Conservation (phyloP, 2,888 invertebrate species). For the Agapostemon virescens region DNA sequence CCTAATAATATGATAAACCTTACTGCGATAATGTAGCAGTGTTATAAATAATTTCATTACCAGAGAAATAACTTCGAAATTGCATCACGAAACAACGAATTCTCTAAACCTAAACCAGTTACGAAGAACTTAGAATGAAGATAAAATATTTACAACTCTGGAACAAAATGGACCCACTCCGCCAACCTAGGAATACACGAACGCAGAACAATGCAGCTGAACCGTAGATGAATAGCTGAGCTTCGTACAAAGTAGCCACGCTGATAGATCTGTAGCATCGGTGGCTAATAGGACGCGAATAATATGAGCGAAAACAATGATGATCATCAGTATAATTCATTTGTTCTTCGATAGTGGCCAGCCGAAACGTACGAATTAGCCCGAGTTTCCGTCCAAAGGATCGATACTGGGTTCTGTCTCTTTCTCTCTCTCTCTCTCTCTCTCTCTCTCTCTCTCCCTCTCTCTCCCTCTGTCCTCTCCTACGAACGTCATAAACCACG, state of each 20-base stretch:
- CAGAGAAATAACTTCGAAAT: background rate
- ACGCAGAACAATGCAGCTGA: too few species aligned
- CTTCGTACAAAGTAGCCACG: background rate
- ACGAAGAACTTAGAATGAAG: background rate
- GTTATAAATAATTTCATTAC: background rate
- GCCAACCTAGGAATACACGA: background rate
- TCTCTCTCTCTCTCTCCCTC: slow-evolving; percentile 18
- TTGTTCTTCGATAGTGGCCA: slow-evolving; percentile 36
- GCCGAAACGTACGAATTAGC: slow-evolving; percentile 54
- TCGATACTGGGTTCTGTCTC: slow-evolving; percentile 50
- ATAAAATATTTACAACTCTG: background rate
- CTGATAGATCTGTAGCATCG: background rate
- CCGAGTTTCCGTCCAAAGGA: slow-evolving; percentile 29
- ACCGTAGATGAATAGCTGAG: background rate
- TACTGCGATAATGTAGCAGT: too few species aligned
- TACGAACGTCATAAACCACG: slow-evolving; percentile 61
- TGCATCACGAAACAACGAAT: too few species aligned
- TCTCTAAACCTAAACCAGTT: background rate
- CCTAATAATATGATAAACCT: background rate
- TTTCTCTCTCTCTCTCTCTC: background rate
- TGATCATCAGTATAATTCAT: slow-evolving; percentile 41
- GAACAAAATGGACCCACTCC: too few species aligned
- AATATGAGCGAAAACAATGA: slow-evolving; percentile 5
- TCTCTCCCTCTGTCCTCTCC: slow-evolving; percentile 19
- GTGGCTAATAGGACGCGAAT: background rate